These are phyloP conservation scores for Cuculus canorus DNA, from an alignment of 2,797 vertebrate species.

Conservation along the genomic window DNA sequence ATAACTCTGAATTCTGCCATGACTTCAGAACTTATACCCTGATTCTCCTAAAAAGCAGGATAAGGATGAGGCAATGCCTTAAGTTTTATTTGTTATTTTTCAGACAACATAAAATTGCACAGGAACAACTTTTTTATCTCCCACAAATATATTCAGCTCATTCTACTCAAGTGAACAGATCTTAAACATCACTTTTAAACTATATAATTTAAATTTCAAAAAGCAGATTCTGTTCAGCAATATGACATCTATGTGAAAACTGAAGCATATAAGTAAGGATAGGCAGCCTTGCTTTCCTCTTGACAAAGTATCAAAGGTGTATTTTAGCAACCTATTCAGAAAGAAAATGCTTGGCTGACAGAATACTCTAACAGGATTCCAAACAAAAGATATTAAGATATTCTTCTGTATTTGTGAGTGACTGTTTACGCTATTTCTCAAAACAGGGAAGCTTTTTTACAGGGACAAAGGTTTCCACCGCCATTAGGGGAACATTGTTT, in stretches of 20 bases:
- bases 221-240: background rate
- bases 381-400: constrained; percentile 16
- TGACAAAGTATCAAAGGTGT: background rate
- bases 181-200: background rate
- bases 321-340: background rate
- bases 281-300: background rate
- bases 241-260: background rate
- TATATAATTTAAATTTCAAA: background rate
- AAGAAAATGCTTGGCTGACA: constrained; percentile 26
- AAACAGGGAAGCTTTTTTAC: background rate
- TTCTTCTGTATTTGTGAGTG: constrained; percentile 9
- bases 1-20: background rate
- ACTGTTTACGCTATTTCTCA: background rate
- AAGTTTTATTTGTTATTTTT: background rate
- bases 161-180: background rate
- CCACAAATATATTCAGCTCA: background rate
- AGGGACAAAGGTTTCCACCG: background rate
- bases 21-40: background rate
- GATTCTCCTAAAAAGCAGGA: constrained; percentile 12
- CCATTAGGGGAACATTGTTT: background rate
- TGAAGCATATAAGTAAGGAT: background rate
- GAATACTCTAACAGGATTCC: background rate
- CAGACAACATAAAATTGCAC: background rate
- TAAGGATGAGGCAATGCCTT: background rate
- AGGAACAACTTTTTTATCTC: background rate